Evolutionary conservation across 2,888 invertebrate genomes (phyloP), one percentile per base, ranked within the genome.

Genomic region (Barypeithes pellucidus): DNA sequence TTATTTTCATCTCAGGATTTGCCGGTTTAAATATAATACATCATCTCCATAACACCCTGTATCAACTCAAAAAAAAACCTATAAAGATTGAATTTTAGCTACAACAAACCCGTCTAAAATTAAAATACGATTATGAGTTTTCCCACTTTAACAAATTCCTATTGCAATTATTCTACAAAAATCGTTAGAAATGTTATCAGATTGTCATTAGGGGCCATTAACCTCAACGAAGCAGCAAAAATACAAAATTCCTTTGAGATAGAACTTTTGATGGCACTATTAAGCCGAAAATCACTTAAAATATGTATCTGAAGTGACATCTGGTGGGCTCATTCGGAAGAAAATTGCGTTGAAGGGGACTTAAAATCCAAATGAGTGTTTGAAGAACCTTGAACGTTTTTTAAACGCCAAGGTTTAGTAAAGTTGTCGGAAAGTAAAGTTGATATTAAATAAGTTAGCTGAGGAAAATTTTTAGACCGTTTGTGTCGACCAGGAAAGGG

Each of bases 221-320:
- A 33, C 18, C 59, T 29, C 11, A 14, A 18, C 36, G 12, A n/a
- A 29, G 57, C n/a, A 1, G 12, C 59, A 18, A 57, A 67, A 59
- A 59, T 67, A 36, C 29, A 59, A 67, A 57, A 65, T 65, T 65
- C 52, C 33, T 47, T 41, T 11, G 36, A 43, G 65, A 70, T 70
- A 70, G 45, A 18, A 45, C 57, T 57, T 70, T 70, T 70, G 63
- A 70, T 33, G 70, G 11, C 43, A 33, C 50, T 36, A 22, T 65
- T 50, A 43, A 62, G 62, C 65, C 47, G 65, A 41, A 63, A 33
- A 70, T 36, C 57, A 57, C 63, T 70, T 70, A 59, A 67, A 67
- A 67, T 67, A 67, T 67, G 67, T 59, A 67, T 67, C 59, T 59
- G 29, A 45, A 67, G 67, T 47, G 67, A 57, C 67, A 67, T 59